Conservation (phyloP, 2,113 vertebrate genomes). For the Petrocephalus zakoni region DNA sequence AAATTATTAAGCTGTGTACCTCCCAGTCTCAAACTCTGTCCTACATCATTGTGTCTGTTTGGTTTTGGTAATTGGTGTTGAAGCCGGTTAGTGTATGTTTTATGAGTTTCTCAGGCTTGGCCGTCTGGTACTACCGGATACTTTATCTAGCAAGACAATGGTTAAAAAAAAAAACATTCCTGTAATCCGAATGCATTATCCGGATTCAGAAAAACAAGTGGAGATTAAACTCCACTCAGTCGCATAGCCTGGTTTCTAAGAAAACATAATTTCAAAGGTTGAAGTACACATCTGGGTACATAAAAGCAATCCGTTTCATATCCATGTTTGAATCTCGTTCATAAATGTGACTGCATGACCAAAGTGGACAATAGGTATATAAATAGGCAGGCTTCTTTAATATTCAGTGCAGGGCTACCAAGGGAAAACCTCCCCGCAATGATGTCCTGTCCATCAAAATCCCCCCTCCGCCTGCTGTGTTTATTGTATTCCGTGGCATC, state of each 20-base stretch:
- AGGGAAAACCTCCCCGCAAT: not conserved
- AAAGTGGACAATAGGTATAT: not conserved
- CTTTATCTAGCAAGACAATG: not conserved
- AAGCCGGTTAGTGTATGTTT: too few relatives aligned
- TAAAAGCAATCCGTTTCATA: not conserved
- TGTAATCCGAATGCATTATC: conserved; percentile 2
- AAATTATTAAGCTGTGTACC: not conserved
- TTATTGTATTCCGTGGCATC: not conserved
- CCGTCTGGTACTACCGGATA: not conserved
- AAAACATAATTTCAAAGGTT: not conserved
- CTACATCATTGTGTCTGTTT: not conserved
- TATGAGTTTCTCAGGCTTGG: not conserved
- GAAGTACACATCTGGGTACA: not conserved
- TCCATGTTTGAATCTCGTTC: not conserved
- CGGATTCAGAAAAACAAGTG: not conserved
- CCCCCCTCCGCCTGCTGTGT: not conserved
- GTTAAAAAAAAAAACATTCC: not conserved
- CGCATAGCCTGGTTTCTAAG: not conserved
- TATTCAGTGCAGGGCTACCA: not conserved
- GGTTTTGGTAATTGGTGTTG: not conserved
- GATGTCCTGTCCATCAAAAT: not conserved
- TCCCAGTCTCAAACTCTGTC: not conserved
- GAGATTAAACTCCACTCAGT: not conserved
- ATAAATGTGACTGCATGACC: not conserved
- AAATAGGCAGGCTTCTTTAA: not conserved